Evolutionary conservation across 1,140 invertebrate genomes (phyloP), one percentile per base, ranked within the genome.

Genomic region (Patella vulgata): DNA sequence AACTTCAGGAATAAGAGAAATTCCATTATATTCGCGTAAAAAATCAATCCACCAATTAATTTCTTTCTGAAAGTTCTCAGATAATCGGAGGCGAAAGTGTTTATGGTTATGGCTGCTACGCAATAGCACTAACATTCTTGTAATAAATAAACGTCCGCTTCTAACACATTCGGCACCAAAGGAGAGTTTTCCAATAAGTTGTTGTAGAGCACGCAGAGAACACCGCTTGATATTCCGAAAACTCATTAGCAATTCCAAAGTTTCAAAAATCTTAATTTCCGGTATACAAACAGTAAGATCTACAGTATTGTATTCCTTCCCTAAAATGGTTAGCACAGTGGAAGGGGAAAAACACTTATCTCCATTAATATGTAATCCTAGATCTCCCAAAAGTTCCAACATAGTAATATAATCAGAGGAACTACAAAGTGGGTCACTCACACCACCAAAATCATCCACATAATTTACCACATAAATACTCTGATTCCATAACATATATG

Each of bases 101-200:
- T 36, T 36, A 36, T 5, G 6, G 14, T 5, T 36, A 36, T 36
- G 14, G 6, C 14, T 36, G 33, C 33, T 36, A n/a, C n/a, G n/a
- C 14, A 36, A 36, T 8, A 36, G 33, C 14, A 8, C 33, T 36
- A 36, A 36, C 5, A 5, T 8, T 14, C 33, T 5, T 8, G 6
- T 8, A 36, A 36, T 36, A 14, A 23, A 53, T 39, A 5, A 53
- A 40, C 27, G 14, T 5, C 50, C 50, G 19, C 27, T 52, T 30
- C 50, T 2, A 12, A 52, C 50, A 33, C 50, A 52, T 11, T 53
- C 51, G 6, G 33, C 33, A 23, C 36, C 23, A 39, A 53, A 53
- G 3, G 51, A 30, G 12, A 40, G 23, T 23, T 53, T 53, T 12
- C 33, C 51, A 40, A 53, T 53, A 3, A 53, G 17, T 40, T 53